Evolutionary conservation across 2,797 vertebrate genomes (phyloP), one percentile per base, ranked within the genome.

Genomic region (Pangasius macronema): DNA sequence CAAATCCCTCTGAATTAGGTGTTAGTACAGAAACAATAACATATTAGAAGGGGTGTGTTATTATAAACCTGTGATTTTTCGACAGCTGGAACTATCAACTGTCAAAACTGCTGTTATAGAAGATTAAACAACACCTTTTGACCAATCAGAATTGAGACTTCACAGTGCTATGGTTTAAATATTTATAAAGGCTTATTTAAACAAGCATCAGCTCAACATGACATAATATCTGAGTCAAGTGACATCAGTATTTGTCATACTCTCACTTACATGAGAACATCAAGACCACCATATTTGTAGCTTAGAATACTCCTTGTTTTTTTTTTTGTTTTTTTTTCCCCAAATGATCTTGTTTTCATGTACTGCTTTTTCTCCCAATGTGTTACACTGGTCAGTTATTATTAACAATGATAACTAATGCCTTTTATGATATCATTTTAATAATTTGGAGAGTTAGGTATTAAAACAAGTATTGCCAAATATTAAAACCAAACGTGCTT

Each of bases 131-230:
- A 46, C 42, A 73, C 33, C 68, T 70, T 70, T 39, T 70, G 5
- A 70, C 68, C 68, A 39, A 22, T 46, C 42, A 27, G 70, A 42
- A 42, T 46, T 5, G 7, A 42, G 18, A 73, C 46, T 73, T 46
- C 42, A 73, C 10, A 73, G 10, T 4, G 22, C 4, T 73, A 27
- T 49, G 9, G 2, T 73, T 73, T 49, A 27, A 46, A 13, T 72
- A 24, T 72, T 72, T 72, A 24, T 46, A 46, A 79, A 79, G n/a
- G 51, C 51, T 55, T 79, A 79, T 6, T 77, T 77, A 53, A 36
- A 33, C 18, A 55, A 33, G 73, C 49, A n/a, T 53, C 16, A 30
- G 49, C 46, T 53, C 6, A 53, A 51, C 27, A 49, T 51, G 42
- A n/a, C 4, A 75, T n/a, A n/a, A 75, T 75, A 18, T 51, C 42